A percentile compares a stretch with the other conserved stretches of the same genome.
Conservation (phyloP, 2,888 invertebrate genomes). For the Acrobasis suavella region DNA sequence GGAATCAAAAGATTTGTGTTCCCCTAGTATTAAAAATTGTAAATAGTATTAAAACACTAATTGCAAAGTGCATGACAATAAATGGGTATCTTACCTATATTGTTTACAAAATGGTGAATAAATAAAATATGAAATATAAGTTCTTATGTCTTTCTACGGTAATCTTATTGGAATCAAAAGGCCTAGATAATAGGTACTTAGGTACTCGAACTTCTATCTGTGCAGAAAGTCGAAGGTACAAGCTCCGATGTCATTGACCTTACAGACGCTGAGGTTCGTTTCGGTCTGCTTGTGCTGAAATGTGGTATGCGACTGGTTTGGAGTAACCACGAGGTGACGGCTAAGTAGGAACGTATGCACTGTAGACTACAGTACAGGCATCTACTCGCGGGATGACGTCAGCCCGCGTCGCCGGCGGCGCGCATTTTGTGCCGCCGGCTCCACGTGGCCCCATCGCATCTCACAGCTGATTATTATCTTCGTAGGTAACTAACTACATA, state of each 20-base stretch:
- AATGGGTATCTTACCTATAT: no score
- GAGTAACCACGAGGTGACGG: conserved; percentile 41
- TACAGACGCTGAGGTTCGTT: conserved; percentile 54
- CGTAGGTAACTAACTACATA: conserved; percentile 10
- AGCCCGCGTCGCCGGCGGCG: conserved; percentile 42
- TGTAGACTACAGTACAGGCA: conserved; percentile 31
- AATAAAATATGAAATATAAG: no score
- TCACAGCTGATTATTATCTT: conserved; percentile 59
- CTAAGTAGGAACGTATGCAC: conserved; percentile 30
- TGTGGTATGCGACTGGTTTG: conserved; percentile 68
- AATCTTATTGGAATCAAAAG: conserved; percentile 13
- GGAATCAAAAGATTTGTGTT: no score
- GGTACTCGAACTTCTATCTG: background rate
- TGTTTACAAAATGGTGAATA: no score
- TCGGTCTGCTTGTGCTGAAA: conserved; percentile 72
- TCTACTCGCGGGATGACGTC: conserved; percentile 51
- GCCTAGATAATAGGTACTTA: conserved; percentile 32
- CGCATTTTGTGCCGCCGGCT: conserved; percentile 40
- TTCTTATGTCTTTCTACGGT: background rate
- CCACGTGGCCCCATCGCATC: conserved; percentile 60
- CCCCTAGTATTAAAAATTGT: no score
- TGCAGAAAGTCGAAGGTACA: conserved; percentile 24
- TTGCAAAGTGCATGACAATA: no score
- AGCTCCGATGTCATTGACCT: conserved; percentile 67
- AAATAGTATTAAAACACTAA: no score